A percentile compares a stretch with the other conserved stretches of the same genome.
Conservation (phyloP, 2,113 vertebrate genomes). For the Empidonax traillii region DNA sequence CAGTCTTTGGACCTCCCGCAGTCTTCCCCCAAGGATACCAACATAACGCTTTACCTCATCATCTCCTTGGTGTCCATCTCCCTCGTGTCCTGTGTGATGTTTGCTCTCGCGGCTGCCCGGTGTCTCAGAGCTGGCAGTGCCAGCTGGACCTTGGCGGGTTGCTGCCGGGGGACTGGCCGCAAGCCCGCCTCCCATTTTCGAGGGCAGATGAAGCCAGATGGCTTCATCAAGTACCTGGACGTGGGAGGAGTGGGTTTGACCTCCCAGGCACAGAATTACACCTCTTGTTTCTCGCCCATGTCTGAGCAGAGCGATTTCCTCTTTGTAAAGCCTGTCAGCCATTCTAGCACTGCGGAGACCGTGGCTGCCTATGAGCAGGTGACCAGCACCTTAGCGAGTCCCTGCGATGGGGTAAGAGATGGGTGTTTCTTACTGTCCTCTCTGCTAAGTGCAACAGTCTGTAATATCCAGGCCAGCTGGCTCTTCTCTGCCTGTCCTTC, state of each 20-base stretch:
- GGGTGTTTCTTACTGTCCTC: background rate
- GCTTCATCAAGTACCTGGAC: conserved; percentile 90
- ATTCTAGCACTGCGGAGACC: conserved; percentile 71
- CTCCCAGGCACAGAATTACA: conserved; percentile 80
- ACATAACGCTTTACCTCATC: conserved; percentile 84
- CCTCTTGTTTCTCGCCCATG: conserved; percentile 85
- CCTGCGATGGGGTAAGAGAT: conserved; percentile 68
- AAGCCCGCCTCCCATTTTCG: conserved; percentile 82
- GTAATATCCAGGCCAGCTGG: background rate
- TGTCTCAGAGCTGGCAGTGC: conserved; percentile 72
- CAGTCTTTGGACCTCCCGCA: conserved; percentile 69
- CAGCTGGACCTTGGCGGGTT: conserved; percentile 67
- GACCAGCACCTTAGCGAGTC: conserved; percentile 65
- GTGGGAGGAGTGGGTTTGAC: conserved; percentile 83
- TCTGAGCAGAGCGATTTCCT: conserved; percentile 90
- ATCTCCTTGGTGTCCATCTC: conserved; percentile 85
- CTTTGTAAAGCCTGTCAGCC: conserved; percentile 85
- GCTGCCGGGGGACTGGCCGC: conserved; percentile 75
- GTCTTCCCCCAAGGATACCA: conserved; percentile 72
- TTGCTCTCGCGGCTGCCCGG: conserved; percentile 76
- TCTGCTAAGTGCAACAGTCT: background rate
- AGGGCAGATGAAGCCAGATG: conserved; percentile 85
- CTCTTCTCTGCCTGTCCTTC: background rate
- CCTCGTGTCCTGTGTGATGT: conserved; percentile 79
- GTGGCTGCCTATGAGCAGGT: conserved; percentile 63